A percentile compares a stretch with the other conserved stretches of the same genome.
phyloP scores from a whole-genome alignment of 2,797 vertebrate genomes.

The Hyperoplus immaculatus region DNA sequence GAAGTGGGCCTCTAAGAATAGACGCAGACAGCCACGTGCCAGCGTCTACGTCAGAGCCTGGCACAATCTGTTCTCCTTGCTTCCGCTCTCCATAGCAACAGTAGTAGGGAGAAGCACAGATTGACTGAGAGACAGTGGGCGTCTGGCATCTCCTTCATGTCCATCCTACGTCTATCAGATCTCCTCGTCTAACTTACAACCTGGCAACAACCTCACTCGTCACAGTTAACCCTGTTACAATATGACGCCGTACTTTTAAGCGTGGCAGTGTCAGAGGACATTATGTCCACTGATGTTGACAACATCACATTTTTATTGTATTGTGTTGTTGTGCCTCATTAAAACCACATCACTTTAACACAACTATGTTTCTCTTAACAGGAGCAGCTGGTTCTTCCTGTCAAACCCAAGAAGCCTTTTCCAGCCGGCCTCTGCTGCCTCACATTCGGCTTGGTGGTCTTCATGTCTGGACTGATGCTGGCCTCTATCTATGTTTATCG shows the following conservation, averaged over 20 bases:
- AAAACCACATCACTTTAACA: conserved; percentile 33
- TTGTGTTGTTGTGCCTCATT: neutral
- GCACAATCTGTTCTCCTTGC: conserved; percentile 74
- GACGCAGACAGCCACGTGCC: conserved; percentile 77
- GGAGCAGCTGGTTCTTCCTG: conserved; percentile 84
- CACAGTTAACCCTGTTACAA: conserved; percentile 48
- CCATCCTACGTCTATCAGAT: conserved; percentile 77
- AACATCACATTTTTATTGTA: too few relatives aligned
- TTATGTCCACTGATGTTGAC: neutral
- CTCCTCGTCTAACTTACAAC: conserved; percentile 66
- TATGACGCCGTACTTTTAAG: conserved; percentile 30
- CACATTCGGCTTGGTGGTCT: conserved; percentile 88
- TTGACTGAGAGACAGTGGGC: conserved; percentile 83
- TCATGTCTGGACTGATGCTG: conserved; percentile 91
- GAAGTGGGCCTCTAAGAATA: conserved; percentile 80
- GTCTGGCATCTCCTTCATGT: conserved; percentile 66
- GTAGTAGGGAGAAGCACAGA: conserved; percentile 80
- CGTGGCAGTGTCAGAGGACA: conserved; percentile 20
- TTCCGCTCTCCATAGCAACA: conserved; percentile 80
- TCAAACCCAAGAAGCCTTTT: conserved; percentile 84
- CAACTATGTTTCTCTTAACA: conserved; percentile 60
- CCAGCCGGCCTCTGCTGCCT: conserved; percentile 90
- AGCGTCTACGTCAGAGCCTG: conserved; percentile 77
- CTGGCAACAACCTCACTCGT: conserved; percentile 48
- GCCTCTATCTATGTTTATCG: conserved; percentile 92